A percentile compares a stretch with the other conserved stretches of the same genome.
phyloP scores from a whole-genome alignment of 1,140 invertebrate genomes.

The Hesperophylax magnus region DNA sequence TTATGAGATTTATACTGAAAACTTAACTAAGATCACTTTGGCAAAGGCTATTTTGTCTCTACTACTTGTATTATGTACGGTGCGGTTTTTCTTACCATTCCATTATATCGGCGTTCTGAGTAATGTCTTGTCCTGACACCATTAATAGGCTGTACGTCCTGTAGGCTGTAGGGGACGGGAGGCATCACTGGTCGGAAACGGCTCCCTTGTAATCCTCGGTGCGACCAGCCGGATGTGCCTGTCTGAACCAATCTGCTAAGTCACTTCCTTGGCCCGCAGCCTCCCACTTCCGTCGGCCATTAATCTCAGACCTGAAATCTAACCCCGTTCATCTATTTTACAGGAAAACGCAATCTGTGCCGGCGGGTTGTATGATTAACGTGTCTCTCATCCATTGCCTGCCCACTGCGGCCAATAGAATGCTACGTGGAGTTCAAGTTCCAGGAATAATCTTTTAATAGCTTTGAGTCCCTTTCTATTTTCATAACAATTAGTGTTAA shows the following conservation, averaged over 20 bases:
- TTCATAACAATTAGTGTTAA: too few relatives aligned
- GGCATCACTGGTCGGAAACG: conserved; percentile 4
- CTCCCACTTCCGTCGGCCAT: conserved; percentile 24
- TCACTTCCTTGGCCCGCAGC: conserved; percentile 1
- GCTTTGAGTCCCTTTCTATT: too few relatives aligned
- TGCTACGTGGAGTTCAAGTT: too few relatives aligned
- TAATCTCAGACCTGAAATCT: conserved; percentile 33
- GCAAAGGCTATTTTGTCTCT: too few relatives aligned
- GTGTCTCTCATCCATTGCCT: too few relatives aligned
- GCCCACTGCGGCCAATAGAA: too few relatives aligned
- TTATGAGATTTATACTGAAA: too few relatives aligned
- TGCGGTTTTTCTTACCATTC: not conserved
- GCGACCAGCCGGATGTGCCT: conserved; percentile 15
- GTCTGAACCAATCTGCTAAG: conserved; percentile 24
- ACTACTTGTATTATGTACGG: too few relatives aligned
- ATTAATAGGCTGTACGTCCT: not conserved
- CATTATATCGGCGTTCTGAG: not conserved
- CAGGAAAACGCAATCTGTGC: conserved; percentile 1
- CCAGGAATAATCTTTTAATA: too few relatives aligned
- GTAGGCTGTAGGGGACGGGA: not conserved
- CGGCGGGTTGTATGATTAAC: too few relatives aligned
- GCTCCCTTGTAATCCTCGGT: conserved; percentile 8
- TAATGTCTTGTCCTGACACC: not conserved
- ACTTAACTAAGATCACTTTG: too few relatives aligned
- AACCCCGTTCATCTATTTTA: not conserved